A percentile compares a stretch with the other conserved stretches of the same genome.
phyloP scores from a whole-genome alignment of 2,797 vertebrate species.

The Phylloscopus collybita region DNA sequence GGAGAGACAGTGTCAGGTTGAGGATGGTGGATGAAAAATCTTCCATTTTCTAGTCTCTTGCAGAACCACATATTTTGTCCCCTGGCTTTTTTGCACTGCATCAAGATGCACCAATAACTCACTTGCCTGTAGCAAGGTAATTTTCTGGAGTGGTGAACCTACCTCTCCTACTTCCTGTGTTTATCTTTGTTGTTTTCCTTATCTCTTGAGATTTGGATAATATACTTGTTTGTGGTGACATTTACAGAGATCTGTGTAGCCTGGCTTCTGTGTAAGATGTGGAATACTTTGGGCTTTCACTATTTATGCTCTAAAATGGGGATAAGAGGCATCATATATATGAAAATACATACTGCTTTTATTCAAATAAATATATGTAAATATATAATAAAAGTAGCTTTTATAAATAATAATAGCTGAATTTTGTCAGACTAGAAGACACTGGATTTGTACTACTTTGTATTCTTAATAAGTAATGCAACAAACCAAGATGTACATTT shows the following conservation, averaged over 20 bases:
- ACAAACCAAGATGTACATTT: neutral
- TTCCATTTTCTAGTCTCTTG: neutral
- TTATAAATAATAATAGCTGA: neutral
- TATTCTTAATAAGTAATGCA: neutral
- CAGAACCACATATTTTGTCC: accelerated
- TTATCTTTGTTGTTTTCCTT: neutral
- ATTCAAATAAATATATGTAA: neutral
- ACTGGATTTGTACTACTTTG: neutral
- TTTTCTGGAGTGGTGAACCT: neutral
- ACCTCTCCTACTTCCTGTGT: neutral
- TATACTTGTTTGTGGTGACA: neutral
- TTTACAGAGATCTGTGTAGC: neutral
- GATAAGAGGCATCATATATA: neutral
- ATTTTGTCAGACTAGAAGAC: neutral
- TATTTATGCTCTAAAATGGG: neutral
- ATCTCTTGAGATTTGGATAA: neutral
- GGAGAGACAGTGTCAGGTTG: neutral
- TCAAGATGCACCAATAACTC: neutral
- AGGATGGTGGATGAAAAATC: neutral
- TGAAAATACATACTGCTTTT: neutral
- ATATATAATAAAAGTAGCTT: neutral
- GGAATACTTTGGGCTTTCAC: neutral
- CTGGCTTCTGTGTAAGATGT: neutral
- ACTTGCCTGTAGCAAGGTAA: neutral
- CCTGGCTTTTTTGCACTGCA: neutral